A percentile compares a stretch with the other conserved stretches of the same genome.
These are phyloP conservation scores for Cataglyphis cursor DNA, from an alignment of 2,888 invertebrate genomes.

Conservation along the genomic window DNA sequence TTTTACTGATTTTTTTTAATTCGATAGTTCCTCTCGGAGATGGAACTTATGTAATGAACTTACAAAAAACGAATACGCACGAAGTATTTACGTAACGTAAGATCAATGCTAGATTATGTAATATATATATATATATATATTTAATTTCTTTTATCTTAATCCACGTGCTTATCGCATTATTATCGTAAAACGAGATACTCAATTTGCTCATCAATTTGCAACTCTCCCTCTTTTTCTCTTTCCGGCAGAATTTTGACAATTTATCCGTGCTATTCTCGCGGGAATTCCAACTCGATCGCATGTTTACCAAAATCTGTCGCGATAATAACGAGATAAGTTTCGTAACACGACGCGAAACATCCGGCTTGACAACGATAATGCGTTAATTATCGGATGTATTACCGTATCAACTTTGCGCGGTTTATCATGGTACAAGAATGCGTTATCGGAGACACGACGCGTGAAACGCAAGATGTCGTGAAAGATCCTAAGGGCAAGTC, in stretches of 20 bases:
- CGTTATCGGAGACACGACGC: conserved; percentile 12
- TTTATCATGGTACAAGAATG: conserved; percentile 43
- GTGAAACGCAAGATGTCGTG: conserved; percentile 4
- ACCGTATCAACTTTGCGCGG: conserved; percentile 24
- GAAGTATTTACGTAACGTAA: conserved; percentile 27
- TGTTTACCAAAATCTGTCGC: not conserved
- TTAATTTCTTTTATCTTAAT: not conserved
- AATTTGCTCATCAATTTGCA: not conserved
- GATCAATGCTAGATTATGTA: not conserved
- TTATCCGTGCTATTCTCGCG: too few relatives aligned
- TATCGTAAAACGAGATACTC: not conserved
- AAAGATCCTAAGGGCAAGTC: conserved; percentile 47
- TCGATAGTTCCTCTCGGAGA: not conserved
- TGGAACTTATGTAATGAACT: not conserved
- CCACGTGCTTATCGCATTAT: not conserved
- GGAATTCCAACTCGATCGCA: not conserved
- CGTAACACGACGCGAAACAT: not conserved
- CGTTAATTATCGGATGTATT: conserved; percentile 50
- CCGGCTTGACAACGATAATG: conserved; percentile 26
- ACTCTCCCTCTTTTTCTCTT: not conserved
- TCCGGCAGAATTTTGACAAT: not conserved
- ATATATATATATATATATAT: not conserved
- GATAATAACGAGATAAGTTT: not conserved
- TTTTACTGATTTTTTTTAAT: conserved; percentile 10
- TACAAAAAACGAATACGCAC: not conserved